Percentiles rank a stretch among this genome's conserved stretches.
Evolutionary conservation across 2,888 invertebrate species (phyloP).

Genomic region (Chirona hameri): DNA sequence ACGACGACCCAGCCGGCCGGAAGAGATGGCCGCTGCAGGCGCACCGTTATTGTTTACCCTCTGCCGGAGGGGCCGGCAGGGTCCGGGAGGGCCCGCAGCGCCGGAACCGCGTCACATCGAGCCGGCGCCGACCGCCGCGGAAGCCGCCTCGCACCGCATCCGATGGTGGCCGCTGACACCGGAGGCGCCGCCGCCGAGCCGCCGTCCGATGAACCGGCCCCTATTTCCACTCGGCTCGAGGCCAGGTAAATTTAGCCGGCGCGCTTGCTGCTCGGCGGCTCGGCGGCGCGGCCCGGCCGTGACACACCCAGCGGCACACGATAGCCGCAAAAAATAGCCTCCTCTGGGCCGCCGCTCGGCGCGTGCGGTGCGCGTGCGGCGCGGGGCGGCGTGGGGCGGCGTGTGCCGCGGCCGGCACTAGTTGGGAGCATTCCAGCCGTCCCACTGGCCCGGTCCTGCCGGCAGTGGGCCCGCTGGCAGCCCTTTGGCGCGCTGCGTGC

Average conservation of each 20-base stretch:
- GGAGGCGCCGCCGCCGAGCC: background rate
- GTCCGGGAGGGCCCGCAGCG: too few species aligned
- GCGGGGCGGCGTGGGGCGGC: background rate
- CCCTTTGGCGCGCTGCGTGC: background rate
- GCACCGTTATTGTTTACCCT: slow-evolving; percentile 24
- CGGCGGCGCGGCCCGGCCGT: background rate
- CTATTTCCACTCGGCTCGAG: slow-evolving; percentile 10
- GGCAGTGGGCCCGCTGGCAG: background rate
- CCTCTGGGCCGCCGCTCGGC: background rate
- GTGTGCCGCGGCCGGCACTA: background rate
- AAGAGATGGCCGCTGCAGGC: background rate
- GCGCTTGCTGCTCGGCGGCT: background rate
- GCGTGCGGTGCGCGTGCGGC: background rate
- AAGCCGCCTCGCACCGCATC: background rate
- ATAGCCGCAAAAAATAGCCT: background rate
- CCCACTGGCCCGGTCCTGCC: background rate
- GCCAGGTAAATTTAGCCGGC: slow-evolving; percentile 26
- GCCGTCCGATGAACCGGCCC: slow-evolving; percentile 23
- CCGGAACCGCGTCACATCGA: slow-evolving; percentile 7
- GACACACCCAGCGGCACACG: background rate
- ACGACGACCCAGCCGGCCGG: slow-evolving; percentile 11
- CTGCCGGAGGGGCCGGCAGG: background rate
- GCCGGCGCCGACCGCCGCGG: background rate
- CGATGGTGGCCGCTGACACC: background rate
- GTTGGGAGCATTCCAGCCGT: background rate